Base-by-base conservation (phyloP, 2,888 invertebrate species). In the Lottia scabra region DNA sequence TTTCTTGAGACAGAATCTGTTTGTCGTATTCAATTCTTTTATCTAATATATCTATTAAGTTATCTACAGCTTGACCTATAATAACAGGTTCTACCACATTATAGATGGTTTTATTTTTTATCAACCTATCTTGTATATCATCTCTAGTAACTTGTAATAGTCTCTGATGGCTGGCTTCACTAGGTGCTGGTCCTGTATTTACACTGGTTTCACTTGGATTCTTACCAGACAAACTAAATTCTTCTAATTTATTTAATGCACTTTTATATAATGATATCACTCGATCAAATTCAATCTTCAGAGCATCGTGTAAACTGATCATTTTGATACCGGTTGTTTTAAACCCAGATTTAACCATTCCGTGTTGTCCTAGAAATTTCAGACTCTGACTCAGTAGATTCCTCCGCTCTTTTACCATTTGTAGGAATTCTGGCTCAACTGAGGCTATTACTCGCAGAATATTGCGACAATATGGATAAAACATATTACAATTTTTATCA, bases 11-110 rank as follows among this genome's bases (percentile, higher is more conserved):
- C 63, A 97, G 90, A 69, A 95, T 95, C 72, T 96, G 95, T 89
- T 97, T 97, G 91, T 97, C 97, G 86, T 94, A 94, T 88, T 97
- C 95, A 65, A 97, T 96, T 77, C 97, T 92, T 30, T 94, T 92
- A 65, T 94, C 93, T 62, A 97, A 91, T 65, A 91, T 91, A 26
- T 90, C 79, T 75, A 96, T 91, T 70, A 97, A 91, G 88, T 95
- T 94, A 84, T 95, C 93, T 81, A 96, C 89, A 3, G 94, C 93
- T 44, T 94, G 94, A 87, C 95, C 95, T 86, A 95, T 95, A 81
- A 96, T 91, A 74, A 95, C 93, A 65, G 96, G 92, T 79, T 92
- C 92, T 16, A 91, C 90, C 12, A 91, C 90, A 81, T 91, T 96
- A 76, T 96, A 91, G 48, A 97, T 91, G 0, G 95, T 94, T 90